phyloP scores from a whole-genome alignment of 2,888 invertebrate genomes.

The Drosophila anomalipes region DNA sequence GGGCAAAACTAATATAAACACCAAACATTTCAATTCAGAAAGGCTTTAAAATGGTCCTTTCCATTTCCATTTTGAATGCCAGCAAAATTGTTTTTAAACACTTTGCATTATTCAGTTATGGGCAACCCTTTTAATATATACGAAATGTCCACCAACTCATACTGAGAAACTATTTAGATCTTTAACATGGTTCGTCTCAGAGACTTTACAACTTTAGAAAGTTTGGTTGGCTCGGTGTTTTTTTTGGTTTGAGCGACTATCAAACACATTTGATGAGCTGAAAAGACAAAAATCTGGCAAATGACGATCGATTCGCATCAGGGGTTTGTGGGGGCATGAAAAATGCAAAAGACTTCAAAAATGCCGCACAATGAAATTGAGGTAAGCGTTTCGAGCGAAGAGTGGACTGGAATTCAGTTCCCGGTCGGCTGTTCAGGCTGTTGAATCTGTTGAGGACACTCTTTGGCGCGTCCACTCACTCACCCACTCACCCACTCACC shows the following conservation, averaged over 20 bases:
- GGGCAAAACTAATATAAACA: too few relatives aligned
- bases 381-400: slow-evolving; percentile 56
- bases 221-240: neutral
- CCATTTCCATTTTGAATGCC: neutral
- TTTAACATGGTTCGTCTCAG: neutral
- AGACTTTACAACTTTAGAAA: neutral
- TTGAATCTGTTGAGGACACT: slow-evolving; percentile 4
- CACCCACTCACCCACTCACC: slow-evolving; percentile 87
- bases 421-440: neutral
- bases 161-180: neutral
- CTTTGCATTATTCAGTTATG: neutral
- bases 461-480: neutral
- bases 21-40: too few relatives aligned
- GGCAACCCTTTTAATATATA: neutral
- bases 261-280: slow-evolving; percentile 31
- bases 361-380: slow-evolving; percentile 55
- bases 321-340: slow-evolving; percentile 34
- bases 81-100: neutral
- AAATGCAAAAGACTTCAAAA: slow-evolving; percentile 67
- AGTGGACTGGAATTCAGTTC: neutral
- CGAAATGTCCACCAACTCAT: too few relatives aligned
- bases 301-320: slow-evolving; percentile 49
- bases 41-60: neutral
- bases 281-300: slow-evolving; percentile 67
- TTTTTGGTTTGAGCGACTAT: slow-evolving; percentile 32